Evolutionary conservation across 2,888 invertebrate species (phyloP), one percentile per base, ranked within the genome.

Genomic region (Imbricaverruca yamaguchii): DNA sequence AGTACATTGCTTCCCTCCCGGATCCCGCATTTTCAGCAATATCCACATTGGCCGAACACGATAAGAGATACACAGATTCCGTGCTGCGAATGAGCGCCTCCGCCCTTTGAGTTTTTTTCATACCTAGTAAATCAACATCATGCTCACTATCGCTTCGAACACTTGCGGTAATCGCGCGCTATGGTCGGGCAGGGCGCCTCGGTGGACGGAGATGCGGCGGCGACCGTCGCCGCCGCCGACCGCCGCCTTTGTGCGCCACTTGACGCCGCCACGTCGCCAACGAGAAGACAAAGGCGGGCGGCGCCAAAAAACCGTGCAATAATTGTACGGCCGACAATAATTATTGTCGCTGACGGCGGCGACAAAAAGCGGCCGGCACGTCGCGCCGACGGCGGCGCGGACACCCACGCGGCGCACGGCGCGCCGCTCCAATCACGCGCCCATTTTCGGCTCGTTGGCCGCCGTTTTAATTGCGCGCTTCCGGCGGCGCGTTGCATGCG

Each of bases 391-490:
- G 53, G 53, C 74, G 74, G 74, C 74, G 53, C 25, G 67, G 67
- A 12, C 25, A 25, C 25, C 11, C 25, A 12, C n/a, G 6, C 74
- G 74, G 6, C 15, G 53, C 39, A 15, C 69, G 15, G 69, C 65
- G 65, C 13, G 61, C 61, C 1, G 61, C 61, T 61, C 61, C 61
- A 65, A 65, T 65, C 65, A 65, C 74, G n/a, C 53, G 74, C 7
- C 15, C 74, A 9, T 74, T 74, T 18, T 39, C 74, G 74, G 74
- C 53, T 53, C 53, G 18, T 74, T 21, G 39, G 39, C 25, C 9
- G 74, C 74, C 59, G 74, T 74, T 74, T 74, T 74, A 74, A 74
- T 74, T 74, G 74, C 74, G 53, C 18, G 53, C 12, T 74, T 74
- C 74, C 74, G 74, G 53, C 53, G 53, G 74, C 53, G 53, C 25